Conservation (phyloP, 2,888 invertebrate genomes). For the Ennomos erosarius region DNA sequence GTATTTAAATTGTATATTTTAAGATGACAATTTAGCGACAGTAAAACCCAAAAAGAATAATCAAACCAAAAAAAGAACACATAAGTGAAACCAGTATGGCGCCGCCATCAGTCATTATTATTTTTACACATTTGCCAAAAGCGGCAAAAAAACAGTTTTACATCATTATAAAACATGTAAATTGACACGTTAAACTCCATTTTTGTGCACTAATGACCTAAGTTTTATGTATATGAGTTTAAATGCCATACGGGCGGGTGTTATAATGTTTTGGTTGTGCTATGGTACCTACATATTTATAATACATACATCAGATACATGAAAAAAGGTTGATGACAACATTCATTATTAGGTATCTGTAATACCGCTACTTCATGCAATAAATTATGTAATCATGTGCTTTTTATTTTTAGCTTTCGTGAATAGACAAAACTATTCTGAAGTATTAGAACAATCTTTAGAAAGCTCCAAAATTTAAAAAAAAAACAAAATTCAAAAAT, state of each 20-base stretch:
- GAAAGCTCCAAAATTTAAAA: too few relatives aligned
- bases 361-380: too few relatives aligned
- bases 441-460: too few relatives aligned
- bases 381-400: too few relatives aligned
- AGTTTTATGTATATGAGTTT: constrained; percentile 21
- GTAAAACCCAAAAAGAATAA: background rate
- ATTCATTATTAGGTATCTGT: too few relatives aligned
- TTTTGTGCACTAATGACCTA: constrained; percentile 41
- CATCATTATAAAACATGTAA: constrained; percentile 45
- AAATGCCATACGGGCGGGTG: constrained; percentile 27
- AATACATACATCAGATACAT: too few relatives aligned
- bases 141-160: constrained; percentile 28
- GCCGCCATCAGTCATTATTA: constrained; percentile 38
- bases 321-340: too few relatives aligned
- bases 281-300: constrained; percentile 1
- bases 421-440: too few relatives aligned
- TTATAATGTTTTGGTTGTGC: constrained; percentile 24
- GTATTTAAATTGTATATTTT: too few relatives aligned
- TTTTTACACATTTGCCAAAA: constrained; percentile 41
- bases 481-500: too few relatives aligned
- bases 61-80: background rate
- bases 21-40: too few relatives aligned
- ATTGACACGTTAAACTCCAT: constrained; percentile 44
- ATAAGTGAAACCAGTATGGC: constrained; percentile 19
- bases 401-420: too few relatives aligned